Conservation (phyloP, 2,113 vertebrate genomes). For the human region DNA sequence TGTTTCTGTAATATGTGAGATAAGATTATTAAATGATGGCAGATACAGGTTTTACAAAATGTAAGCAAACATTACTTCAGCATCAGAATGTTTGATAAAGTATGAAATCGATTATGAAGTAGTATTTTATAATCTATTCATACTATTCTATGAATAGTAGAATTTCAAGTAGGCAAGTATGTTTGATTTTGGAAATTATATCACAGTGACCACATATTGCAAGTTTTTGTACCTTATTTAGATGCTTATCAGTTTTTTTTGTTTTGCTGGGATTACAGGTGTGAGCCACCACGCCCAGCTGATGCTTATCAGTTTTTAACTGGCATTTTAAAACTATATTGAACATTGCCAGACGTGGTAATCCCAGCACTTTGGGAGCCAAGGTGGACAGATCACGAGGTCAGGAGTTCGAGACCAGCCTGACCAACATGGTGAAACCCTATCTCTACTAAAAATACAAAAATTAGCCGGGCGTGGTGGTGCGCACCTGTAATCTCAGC, state of each 20-base stretch:
- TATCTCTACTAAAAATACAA: no score
- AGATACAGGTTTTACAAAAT: constrained; percentile 45
- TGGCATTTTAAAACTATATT: background rate
- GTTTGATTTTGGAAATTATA: constrained; percentile 49
- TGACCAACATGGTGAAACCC: no score
- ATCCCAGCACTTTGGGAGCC: no score
- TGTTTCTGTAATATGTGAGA: constrained; percentile 28
- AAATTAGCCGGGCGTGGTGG: no score
- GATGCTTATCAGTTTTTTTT: background rate
- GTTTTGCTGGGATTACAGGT: background rate
- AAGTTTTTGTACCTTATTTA: constrained; percentile 15
- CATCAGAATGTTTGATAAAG: constrained; percentile 47
- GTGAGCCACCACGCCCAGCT: background rate
- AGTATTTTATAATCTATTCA: background rate
- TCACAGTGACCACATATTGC: background rate
- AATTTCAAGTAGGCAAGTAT: background rate
- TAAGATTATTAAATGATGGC: constrained; percentile 52
- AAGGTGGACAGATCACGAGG: no score
- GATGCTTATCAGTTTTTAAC: constrained; percentile 2
- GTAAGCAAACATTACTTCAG: constrained; percentile 38
- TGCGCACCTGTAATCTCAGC: no score
- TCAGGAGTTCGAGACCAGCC: no score
- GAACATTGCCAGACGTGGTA: no score
- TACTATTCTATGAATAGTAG: no score
- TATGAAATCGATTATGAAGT: constrained; percentile 42